A percentile compares a stretch with the other conserved stretches of the same genome.
Conservation (phyloP, 2,888 invertebrate genomes). For the Antheraea yamamai region DNA sequence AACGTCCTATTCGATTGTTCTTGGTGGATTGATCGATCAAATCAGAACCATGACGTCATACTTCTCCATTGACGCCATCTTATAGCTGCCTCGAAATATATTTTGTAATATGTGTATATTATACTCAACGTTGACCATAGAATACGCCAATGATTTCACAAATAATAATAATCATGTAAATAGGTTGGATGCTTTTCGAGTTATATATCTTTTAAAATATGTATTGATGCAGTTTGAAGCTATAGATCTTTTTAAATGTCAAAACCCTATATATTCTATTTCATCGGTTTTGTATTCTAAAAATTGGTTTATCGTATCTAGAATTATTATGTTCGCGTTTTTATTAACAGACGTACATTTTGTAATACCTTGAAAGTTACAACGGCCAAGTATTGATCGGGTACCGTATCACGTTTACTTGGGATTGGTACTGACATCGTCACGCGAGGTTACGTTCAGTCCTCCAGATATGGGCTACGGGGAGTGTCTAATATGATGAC, state of each 20-base stretch:
- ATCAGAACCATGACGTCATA: too few relatives aligned
- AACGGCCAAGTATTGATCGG: slow-evolving; percentile 54
- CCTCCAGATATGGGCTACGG: slow-evolving; percentile 48
- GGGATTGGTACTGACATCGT: slow-evolving; percentile 48
- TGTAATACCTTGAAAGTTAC: slow-evolving; percentile 6
- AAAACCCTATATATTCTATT: not conserved
- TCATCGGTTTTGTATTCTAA: not conserved
- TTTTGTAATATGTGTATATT: too few relatives aligned
- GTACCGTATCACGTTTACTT: slow-evolving; percentile 43
- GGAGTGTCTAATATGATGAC: slow-evolving; percentile 44
- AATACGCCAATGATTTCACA: too few relatives aligned
- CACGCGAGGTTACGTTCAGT: slow-evolving; percentile 64
- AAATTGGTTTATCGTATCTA: not conserved
- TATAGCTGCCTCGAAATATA: too few relatives aligned
- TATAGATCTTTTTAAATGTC: not conserved
- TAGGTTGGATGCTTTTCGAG: too few relatives aligned
- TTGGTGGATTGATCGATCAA: too few relatives aligned
- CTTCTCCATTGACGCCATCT: too few relatives aligned
- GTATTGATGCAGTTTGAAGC: not conserved
- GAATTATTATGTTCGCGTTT: not conserved
- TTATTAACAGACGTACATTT: not conserved
- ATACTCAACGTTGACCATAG: too few relatives aligned
- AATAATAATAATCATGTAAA: too few relatives aligned
- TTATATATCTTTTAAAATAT: not conserved
- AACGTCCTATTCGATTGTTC: too few relatives aligned